A percentile compares a stretch with the other conserved stretches of the same genome.
Conservation (phyloP, 1,140 invertebrate species). For the Dreissena rostriformis region DNA sequence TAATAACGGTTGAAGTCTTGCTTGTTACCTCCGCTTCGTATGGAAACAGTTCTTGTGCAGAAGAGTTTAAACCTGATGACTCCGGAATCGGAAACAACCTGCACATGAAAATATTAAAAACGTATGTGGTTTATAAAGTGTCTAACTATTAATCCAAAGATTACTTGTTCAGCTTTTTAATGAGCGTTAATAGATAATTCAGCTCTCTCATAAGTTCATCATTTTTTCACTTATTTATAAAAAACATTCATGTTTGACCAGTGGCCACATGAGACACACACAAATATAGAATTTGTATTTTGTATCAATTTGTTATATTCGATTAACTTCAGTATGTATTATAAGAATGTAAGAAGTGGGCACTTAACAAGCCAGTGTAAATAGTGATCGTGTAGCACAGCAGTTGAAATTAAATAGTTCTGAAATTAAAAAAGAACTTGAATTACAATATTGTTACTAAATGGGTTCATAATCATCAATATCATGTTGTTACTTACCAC, state of each 20-base stretch:
- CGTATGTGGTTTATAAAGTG: background rate
- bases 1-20: too few relatives aligned
- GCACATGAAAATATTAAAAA: background rate
- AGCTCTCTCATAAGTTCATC: too few relatives aligned
- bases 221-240: too few relatives aligned
- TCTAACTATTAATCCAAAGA: background rate
- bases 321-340: too few relatives aligned
- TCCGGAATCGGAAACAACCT: slow-evolving; percentile 26
- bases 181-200: too few relatives aligned
- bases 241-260: too few relatives aligned
- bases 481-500: slow-evolving; percentile 8
- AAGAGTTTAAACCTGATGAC: background rate
- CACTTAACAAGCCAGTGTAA: background rate
- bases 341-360: background rate
- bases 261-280: too few relatives aligned
- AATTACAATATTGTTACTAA: background rate
- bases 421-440: background rate
- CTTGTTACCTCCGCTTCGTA: slow-evolving; percentile 17
- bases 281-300: too few relatives aligned
- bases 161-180: too few relatives aligned
- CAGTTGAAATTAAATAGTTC: background rate
- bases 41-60: background rate
- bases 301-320: too few relatives aligned
- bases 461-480: background rate
- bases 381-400: background rate